phyloP scores from a whole-genome alignment of 1,140 invertebrate species.

The Macrobrachium nipponense region DNA sequence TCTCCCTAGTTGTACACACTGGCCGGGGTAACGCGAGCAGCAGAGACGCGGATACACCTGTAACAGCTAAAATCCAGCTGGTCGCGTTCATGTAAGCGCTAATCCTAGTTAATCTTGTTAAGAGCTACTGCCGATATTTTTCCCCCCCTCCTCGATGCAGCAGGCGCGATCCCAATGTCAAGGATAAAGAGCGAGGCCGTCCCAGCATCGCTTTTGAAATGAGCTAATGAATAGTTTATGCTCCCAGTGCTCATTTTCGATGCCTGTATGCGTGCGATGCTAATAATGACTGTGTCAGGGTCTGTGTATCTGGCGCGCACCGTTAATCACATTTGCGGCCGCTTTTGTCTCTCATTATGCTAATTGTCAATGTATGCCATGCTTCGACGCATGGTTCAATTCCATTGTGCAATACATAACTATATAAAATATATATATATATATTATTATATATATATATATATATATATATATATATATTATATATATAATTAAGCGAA shows the following conservation, averaged over 20 bases:
- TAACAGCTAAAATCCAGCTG: background rate
- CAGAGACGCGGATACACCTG: background rate
- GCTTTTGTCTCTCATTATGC: background rate
- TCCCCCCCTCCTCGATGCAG: too few relatives aligned
- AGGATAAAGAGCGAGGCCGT: too few relatives aligned
- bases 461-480: slow-evolving; percentile 14
- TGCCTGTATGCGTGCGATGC: too few relatives aligned
- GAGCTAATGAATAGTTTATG: too few relatives aligned
- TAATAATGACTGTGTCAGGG: too few relatives aligned
- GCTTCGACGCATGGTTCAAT: background rate
- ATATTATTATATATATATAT: slow-evolving; percentile 13
- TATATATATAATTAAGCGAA: background rate
- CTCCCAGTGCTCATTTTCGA: too few relatives aligned
- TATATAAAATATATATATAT: slow-evolving; percentile 16
- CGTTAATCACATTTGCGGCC: background rate
- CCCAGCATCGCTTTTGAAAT: too few relatives aligned
- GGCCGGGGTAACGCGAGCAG: background rate
- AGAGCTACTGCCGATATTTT: too few relatives aligned
- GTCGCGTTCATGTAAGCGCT: background rate
- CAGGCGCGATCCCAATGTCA: too few relatives aligned
- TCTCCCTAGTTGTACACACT: background rate
- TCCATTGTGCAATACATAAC: slow-evolving; percentile 7
- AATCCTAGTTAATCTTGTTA: too few relatives aligned
- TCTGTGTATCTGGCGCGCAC: too few relatives aligned
- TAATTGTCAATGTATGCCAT: background rate